Conservation (phyloP, 2,113 vertebrate genomes). For the Crypturellus undulatus region DNA sequence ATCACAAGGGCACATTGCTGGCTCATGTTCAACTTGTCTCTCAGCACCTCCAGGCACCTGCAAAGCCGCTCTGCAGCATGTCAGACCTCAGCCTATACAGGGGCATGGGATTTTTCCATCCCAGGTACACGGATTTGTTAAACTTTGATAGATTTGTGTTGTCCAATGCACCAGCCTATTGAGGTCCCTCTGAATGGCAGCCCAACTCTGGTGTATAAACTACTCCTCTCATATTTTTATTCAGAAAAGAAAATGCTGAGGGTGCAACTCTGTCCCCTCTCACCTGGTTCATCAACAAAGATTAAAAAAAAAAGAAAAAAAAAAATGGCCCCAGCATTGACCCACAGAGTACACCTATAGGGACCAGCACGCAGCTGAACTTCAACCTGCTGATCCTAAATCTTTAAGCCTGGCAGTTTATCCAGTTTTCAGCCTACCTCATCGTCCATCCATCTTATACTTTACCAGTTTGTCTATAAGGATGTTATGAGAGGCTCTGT, state of each 20-base stretch:
- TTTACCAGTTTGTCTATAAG: background rate
- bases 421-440: background rate
- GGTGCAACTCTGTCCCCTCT: background rate
- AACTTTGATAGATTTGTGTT: background rate
- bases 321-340: accelerated
- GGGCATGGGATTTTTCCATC: background rate
- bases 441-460: background rate
- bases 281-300: accelerated
- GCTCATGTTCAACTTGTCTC: background rate
- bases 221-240: background rate
- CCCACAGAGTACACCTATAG: accelerated
- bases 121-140: accelerated
- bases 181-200: background rate
- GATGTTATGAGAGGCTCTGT: background rate
- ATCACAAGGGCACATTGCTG: background rate
- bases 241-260: background rate
- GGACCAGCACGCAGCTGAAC: background rate
- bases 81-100: background rate
- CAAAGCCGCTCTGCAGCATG: background rate
- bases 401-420: background rate
- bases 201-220: background rate
- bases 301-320: background rate
- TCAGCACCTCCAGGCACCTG: background rate
- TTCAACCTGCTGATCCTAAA: background rate
- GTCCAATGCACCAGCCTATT: background rate